These are phyloP conservation scores for Bufo bufo DNA, from an alignment of 2,113 vertebrate species.

Conservation along the genomic window DNA sequence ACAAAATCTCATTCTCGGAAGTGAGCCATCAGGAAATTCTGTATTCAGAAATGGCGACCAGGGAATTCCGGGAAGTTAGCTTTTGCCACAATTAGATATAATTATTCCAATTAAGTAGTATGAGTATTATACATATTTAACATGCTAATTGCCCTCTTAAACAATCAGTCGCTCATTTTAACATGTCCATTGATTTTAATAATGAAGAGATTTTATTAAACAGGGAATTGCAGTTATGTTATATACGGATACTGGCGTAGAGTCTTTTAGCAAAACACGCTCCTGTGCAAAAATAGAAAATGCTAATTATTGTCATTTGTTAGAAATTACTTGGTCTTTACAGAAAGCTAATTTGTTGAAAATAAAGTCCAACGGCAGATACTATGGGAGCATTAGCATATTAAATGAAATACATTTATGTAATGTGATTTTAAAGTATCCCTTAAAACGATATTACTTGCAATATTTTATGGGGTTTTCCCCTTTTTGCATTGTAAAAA, in stretches of 20 bases:
- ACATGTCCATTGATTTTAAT: constrained; percentile 43
- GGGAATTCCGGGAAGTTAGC: constrained; percentile 15
- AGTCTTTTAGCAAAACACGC: neutral
- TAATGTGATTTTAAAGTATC: neutral
- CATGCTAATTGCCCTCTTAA: constrained; percentile 36
- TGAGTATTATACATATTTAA: constrained; percentile 49
- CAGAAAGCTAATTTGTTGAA: constrained; percentile 10
- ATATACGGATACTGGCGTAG: neutral
- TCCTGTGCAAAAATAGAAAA: constrained; percentile 35
- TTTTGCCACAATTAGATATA: constrained; percentile 29
- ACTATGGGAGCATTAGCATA: neutral
- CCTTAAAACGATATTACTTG: neutral
- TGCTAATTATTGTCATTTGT: constrained; percentile 9
- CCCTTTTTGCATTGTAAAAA: neutral
- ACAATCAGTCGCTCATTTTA: constrained; percentile 39
- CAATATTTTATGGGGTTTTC: neutral
- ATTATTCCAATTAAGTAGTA: constrained; percentile 41
- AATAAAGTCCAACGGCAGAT: constrained; percentile 6
- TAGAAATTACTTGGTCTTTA: constrained; percentile 35
- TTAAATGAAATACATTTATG: constrained; percentile 12
- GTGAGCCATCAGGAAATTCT: constrained; percentile 33
- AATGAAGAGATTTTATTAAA: constrained; percentile 52
- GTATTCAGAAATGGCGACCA: constrained; percentile 27
- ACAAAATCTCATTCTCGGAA: constrained; percentile 1
- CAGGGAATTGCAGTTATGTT: constrained; percentile 37